Evolutionary conservation across 1,140 invertebrate genomes (phyloP).

Genomic region (Neodiprion pinetum): DNA sequence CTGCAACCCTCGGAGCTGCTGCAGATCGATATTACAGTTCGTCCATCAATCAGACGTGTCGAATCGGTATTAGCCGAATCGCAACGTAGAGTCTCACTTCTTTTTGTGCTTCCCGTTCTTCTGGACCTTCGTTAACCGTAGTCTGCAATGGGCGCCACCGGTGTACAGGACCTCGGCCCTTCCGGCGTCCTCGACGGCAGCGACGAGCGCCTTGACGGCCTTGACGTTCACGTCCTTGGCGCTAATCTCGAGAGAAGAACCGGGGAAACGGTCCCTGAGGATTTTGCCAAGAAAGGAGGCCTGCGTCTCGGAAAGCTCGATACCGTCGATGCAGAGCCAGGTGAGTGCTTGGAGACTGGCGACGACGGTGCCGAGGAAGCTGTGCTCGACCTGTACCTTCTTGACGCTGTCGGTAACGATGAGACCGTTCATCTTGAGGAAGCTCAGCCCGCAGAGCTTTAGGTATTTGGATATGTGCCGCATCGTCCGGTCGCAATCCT

Average conservation of each 20-base stretch:
- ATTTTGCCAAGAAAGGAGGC: constrained; percentile 55
- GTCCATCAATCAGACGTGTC: no score
- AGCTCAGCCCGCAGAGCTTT: constrained; percentile 53
- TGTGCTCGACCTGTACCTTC: constrained; percentile 53
- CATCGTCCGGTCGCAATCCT: constrained; percentile 57
- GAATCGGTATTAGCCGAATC: no score
- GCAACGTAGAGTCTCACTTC: background rate
- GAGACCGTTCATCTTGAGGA: constrained; percentile 50
- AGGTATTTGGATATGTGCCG: constrained; percentile 55
- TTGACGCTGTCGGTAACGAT: constrained; percentile 54
- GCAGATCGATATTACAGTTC: no score
- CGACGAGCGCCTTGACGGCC: constrained; percentile 55
- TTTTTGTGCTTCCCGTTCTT: constrained; percentile 34
- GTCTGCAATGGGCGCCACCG: constrained; percentile 50
- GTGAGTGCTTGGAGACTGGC: constrained; percentile 55
- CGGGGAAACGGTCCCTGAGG: constrained; percentile 55
- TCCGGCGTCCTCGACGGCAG: constrained; percentile 55
- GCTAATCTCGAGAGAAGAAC: constrained; percentile 54
- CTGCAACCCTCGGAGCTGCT: no score
- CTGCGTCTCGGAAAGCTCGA: constrained; percentile 53
- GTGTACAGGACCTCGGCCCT: constrained; percentile 56
- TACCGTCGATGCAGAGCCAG: constrained; percentile 56
- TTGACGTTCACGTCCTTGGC: constrained; percentile 55
- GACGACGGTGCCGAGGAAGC: constrained; percentile 55
- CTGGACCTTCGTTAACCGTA: constrained; percentile 47